Percentiles rank a stretch among this genome's conserved stretches.
These are phyloP conservation scores for Tethea ocularis DNA, from an alignment of 2,888 invertebrate genomes.

Conservation along the genomic window DNA sequence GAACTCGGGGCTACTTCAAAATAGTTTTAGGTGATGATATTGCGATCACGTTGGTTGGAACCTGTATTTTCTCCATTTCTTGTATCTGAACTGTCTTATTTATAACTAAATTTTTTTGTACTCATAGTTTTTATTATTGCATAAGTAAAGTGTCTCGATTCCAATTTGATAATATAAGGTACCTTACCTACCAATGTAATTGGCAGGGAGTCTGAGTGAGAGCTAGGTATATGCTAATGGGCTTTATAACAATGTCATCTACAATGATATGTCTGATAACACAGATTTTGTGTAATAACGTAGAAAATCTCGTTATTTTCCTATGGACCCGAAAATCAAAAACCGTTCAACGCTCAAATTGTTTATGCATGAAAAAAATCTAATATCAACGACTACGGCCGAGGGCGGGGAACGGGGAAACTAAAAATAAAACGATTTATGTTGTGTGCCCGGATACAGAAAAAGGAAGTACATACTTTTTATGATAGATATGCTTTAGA, in stretches of 20 bases:
- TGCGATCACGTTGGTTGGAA: background rate
- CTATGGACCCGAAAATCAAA: conserved; percentile 1
- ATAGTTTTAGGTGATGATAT: background rate
- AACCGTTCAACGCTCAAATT: conserved; percentile 4
- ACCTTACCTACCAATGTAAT: no score
- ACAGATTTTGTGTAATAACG: background rate
- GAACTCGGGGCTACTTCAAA: background rate
- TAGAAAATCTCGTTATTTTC: background rate
- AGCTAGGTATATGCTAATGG: no score
- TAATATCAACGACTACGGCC: background rate
- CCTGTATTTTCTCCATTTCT: background rate
- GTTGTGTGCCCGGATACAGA: background rate
- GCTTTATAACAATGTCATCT: no score
- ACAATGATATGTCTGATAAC: background rate
- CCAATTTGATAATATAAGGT: no score
- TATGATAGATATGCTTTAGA: background rate
- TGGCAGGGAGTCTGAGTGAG: no score
- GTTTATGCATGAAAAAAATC: conserved; percentile 5
- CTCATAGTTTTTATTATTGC: no score
- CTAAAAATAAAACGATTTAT: conserved; percentile 3
- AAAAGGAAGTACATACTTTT: background rate
- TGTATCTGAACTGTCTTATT: no score
- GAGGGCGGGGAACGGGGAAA: background rate
- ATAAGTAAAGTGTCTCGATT: no score
- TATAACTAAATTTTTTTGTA: no score